Percentiles rank a stretch among this genome's conserved stretches.
phyloP scores from a whole-genome alignment of 2,797 vertebrate genomes.

The Scleropages formosus region DNA sequence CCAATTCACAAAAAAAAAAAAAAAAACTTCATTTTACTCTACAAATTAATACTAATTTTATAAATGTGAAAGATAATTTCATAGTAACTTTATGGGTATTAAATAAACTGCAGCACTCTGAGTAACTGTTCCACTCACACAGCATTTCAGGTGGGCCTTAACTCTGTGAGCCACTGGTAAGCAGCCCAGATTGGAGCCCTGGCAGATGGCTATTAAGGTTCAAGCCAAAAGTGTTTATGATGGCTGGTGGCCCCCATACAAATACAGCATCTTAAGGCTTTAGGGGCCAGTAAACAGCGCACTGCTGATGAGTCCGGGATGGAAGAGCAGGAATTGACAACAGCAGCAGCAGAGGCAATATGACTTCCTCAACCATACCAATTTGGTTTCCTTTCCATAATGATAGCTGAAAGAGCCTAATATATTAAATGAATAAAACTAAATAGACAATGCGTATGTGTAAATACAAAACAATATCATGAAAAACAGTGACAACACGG shows the following conservation, averaged over 20 bases:
- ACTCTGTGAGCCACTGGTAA: not conserved
- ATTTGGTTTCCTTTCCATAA: conserved; percentile 58
- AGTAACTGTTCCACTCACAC: not conserved
- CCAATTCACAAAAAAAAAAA: conserved; percentile 42
- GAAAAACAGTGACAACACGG: conserved; percentile 56
- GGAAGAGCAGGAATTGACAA: conserved; percentile 17
- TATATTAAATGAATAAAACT: conserved; percentile 39
- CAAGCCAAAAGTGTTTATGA: conserved; percentile 34
- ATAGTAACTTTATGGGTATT: not conserved
- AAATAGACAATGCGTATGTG: conserved; percentile 47
- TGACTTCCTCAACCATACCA: too few relatives aligned
- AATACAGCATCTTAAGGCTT: conserved; percentile 33
- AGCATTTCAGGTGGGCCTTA: not conserved
- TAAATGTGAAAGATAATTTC: conserved; percentile 2
- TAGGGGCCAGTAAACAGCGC: conserved; percentile 24
- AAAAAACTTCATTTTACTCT: conserved; percentile 22
- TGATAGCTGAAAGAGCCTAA: conserved; percentile 43
- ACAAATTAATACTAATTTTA: conserved; percentile 11
- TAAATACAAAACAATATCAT: conserved; percentile 53
- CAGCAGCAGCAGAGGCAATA: conserved; percentile 43
- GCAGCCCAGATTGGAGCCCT: not conserved
- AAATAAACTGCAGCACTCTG: conserved; percentile 5
- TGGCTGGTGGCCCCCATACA: conserved; percentile 31
- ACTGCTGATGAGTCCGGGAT: not conserved
- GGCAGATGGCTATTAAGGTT: not conserved